Evolutionary conservation across 2,113 vertebrate species (phyloP).

Genomic region (Aspidoscelis tigris): DNA sequence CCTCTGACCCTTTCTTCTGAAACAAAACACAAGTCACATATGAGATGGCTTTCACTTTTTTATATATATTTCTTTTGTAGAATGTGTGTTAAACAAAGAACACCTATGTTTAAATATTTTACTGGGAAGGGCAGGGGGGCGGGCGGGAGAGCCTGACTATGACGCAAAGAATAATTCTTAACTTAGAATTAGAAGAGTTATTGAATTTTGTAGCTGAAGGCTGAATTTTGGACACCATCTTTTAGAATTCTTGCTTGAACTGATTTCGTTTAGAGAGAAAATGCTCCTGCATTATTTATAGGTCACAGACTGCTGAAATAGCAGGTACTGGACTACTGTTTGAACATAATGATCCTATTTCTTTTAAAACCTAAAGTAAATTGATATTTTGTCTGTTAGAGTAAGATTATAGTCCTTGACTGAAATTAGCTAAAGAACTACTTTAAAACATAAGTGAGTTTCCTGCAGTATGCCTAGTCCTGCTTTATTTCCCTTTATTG

Average conservation of each 20-base stretch:
- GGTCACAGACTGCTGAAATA: conserved; percentile 81
- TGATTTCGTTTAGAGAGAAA: conserved; percentile 71
- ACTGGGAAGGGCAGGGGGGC: neutral
- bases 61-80: neutral
- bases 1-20: conserved; percentile 44
- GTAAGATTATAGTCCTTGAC: conserved; percentile 38
- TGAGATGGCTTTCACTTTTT: conserved; percentile 46
- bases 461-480: accelerated
- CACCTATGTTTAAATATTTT: conserved; percentile 41
- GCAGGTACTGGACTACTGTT: conserved; percentile 69
- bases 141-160: neutral
- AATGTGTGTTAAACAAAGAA: conserved; percentile 49
- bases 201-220: conserved; percentile 78
- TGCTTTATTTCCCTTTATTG: neutral
- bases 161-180: conserved; percentile 75
- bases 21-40: conserved; percentile 57
- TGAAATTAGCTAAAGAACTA: conserved; percentile 41
- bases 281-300: conserved; percentile 90
- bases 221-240: conserved; percentile 66
- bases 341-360: conserved; percentile 75
- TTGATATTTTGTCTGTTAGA: conserved; percentile 66
- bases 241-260: conserved; percentile 74
- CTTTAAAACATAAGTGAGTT: conserved; percentile 40
- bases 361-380: conserved; percentile 66
- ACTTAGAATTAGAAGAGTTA: conserved; percentile 83